phyloP scores from a whole-genome alignment of 2,888 invertebrate species.

The Xestia ashworthii region DNA sequence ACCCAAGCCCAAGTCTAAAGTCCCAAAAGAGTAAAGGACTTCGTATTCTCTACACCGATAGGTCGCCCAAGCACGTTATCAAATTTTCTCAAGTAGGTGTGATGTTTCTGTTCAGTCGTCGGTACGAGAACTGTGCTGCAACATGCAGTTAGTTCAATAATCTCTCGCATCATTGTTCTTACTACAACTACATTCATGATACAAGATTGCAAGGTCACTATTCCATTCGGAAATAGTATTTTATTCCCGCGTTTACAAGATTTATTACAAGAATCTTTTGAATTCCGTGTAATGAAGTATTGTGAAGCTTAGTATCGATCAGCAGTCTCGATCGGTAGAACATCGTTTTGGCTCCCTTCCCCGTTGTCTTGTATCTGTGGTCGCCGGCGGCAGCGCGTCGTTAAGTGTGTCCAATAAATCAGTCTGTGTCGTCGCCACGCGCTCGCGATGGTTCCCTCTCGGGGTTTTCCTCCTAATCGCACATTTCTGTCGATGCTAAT shows the following conservation, averaged over 20 bases:
- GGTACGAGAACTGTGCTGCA: not conserved
- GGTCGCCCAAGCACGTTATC: not conserved
- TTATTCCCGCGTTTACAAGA: not conserved
- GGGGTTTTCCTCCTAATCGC: constrained; percentile 14
- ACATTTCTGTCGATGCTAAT: constrained; percentile 39
- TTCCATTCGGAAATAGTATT: not conserved
- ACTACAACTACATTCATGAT: not conserved
- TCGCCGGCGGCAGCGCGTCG: constrained; percentile 28
- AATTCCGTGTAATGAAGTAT: not conserved
- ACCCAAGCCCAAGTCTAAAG: not conserved
- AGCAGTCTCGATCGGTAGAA: no score
- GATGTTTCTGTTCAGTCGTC: not conserved
- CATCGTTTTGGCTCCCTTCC: not conserved
- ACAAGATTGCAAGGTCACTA: not conserved
- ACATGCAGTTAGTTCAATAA: not conserved
- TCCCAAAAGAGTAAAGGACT: not conserved
- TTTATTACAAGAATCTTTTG: not conserved
- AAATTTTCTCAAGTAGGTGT: not conserved
- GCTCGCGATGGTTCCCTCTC: constrained; percentile 34
- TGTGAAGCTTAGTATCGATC: not conserved
- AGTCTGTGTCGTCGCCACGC: constrained; percentile 36
- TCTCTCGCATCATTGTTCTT: not conserved
- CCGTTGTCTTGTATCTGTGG: not conserved
- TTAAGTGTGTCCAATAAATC: constrained; percentile 63
- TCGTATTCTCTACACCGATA: not conserved